Conservation (phyloP, 2,113 vertebrate species). For the Myxocyprinus asiaticus region DNA sequence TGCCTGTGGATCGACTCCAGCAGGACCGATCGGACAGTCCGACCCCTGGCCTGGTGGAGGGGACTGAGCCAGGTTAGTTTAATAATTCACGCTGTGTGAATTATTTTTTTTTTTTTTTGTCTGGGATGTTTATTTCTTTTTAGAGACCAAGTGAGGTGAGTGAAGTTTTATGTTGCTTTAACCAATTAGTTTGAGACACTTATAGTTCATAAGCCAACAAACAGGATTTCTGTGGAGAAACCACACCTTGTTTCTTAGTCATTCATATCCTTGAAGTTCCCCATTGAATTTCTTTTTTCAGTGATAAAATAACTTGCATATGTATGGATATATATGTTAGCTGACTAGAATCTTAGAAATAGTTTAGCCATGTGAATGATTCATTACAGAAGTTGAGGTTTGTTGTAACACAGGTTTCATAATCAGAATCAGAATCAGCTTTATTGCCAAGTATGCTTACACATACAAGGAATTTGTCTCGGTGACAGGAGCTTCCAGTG, state of each 20-base stretch:
- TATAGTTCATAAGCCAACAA: background rate
- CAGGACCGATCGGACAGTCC: constrained; percentile 87
- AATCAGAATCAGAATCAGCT: background rate
- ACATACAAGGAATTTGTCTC: too few relatives aligned
- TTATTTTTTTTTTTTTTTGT: background rate
- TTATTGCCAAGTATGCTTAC: too few relatives aligned
- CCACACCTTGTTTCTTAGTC: background rate
- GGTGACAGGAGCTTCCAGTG: too few relatives aligned
- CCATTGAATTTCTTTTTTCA: too few relatives aligned
- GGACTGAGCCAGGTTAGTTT: constrained; percentile 88
- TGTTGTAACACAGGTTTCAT: constrained; percentile 5
- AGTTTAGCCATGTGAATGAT: background rate
- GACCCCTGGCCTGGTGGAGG: constrained; percentile 88
- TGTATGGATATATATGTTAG: too few relatives aligned
- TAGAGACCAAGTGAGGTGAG: too few relatives aligned
- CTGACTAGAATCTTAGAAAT: too few relatives aligned
- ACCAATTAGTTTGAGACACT: background rate
- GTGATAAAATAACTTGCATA: too few relatives aligned
- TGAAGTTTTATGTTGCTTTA: too few relatives aligned
- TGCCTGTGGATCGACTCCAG: constrained; percentile 75
- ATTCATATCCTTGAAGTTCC: background rate
- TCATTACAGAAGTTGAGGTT: constrained; percentile 8
- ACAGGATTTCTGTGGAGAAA: background rate
- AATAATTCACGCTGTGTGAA: too few relatives aligned
- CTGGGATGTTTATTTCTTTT: background rate